These are phyloP conservation scores for Gadus macrocephalus DNA, from an alignment of 2,113 vertebrate genomes.

Conservation along the genomic window DNA sequence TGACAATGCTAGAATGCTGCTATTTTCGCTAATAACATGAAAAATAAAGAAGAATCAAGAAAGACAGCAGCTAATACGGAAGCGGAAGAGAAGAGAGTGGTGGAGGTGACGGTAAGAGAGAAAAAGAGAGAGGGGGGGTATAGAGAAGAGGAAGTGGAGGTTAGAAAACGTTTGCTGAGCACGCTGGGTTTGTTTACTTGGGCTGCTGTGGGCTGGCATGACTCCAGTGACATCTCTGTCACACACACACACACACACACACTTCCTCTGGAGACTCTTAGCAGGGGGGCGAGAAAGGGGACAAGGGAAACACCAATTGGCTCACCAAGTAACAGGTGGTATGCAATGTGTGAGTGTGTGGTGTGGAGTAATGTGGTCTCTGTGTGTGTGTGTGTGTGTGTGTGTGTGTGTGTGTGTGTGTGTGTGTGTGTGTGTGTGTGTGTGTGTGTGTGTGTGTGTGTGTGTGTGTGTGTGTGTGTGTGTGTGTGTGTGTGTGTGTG, in stretches of 20 bases:
- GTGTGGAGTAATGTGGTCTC: too few species aligned
- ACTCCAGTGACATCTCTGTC: constrained; percentile 27
- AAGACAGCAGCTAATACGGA: constrained; percentile 42
- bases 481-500: too few species aligned
- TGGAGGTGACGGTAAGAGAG: constrained; percentile 1
- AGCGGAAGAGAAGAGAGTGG: constrained; percentile 48
- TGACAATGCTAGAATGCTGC: constrained; percentile 17
- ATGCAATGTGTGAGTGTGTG: too few species aligned
- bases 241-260: neutral
- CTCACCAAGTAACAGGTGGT: too few species aligned
- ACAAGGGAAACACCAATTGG: too few species aligned
- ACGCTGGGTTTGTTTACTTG: constrained; percentile 34
- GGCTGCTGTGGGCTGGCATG: constrained; percentile 16
- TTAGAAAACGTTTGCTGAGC: constrained; percentile 22
- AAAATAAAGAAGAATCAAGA: constrained; percentile 9
- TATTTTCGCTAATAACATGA: neutral
- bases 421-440: too few species aligned
- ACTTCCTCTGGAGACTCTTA: too few species aligned
- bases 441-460: too few species aligned
- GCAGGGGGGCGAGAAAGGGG: too few species aligned
- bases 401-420: too few species aligned
- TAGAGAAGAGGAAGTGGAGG: constrained; percentile 61
- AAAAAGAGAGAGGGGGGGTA: constrained; percentile 27
- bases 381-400: too few species aligned
- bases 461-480: too few species aligned